Base-by-base conservation (phyloP, 2,888 invertebrate species). In the Globia sparganii region DNA sequence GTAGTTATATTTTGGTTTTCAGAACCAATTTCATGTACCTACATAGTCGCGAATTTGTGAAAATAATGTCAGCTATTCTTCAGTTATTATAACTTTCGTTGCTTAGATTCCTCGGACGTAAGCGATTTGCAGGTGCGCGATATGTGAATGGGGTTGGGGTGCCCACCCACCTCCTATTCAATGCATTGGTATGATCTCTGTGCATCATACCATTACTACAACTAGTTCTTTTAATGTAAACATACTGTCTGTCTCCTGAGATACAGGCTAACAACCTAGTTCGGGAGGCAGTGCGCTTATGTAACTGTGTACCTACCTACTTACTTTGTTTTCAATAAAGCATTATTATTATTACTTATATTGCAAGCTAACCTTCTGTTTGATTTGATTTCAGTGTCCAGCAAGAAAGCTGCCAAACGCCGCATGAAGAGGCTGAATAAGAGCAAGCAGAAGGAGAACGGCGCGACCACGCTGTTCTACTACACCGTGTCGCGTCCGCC, bases 361-460 rank as follows among this genome's bases (percentile, higher is more conserved):
- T 15, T 9, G 40, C 5, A 53, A n/a, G 9, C 34, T 64, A 64
- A 81, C 25, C 28, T 37, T n/a, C 9, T 64, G 3, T 59, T 67
- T 70, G 65, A 1, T 43, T 53, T 34, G 0, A 37, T 77, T 83
- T 13, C 81, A 83, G 83, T 11, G 9, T 21, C n/a, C 18, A 80
- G 43, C 53, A 79, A 80, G 40, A n/a, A 66, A 0, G 15, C 53
- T 0, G 37, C 59, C 6, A 84, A 72, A 25, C 71, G 73, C n/a
- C 84, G 75, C 67, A 70, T n/a, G 69, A 82, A 56, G 59, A 65
- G 6, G 28, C 28, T n/a, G 40, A 73, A 73, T 21, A 64, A 62
- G 21, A 18, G 31, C 53, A 64, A 11, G 18, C 77, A 74, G 34
- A 80, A 83, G 68, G 83, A 84, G 37, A 84, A 84, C 25, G 64